Evolutionary conservation across 2,113 vertebrate species (phyloP).

Genomic region (Ginglymostoma cirratum): DNA sequence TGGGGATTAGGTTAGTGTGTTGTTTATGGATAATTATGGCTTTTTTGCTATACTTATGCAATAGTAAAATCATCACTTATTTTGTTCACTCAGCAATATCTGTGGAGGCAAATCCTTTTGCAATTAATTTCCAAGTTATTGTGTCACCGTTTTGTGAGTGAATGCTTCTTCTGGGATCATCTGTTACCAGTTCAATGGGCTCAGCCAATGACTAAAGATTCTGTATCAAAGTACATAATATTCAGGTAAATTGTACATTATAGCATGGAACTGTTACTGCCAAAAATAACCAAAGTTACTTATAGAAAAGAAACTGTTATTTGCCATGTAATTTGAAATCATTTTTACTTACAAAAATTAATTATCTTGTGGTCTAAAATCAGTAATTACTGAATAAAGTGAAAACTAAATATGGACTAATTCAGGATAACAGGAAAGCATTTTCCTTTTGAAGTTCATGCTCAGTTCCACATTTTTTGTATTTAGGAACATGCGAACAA

Average conservation of each 20-base stretch:
- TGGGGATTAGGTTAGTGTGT: background rate
- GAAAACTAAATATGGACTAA: background rate
- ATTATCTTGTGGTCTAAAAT: background rate
- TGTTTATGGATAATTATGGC: too few species aligned
- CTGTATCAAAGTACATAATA: background rate
- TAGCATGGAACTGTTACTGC: background rate
- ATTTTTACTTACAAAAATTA: background rate
- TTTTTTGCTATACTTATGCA: background rate
- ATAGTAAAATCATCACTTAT: background rate
- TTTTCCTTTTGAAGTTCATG: background rate
- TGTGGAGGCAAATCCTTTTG: background rate
- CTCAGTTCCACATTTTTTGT: background rate
- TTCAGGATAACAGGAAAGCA: background rate
- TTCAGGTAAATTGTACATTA: background rate
- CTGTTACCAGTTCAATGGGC: background rate
- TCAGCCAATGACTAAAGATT: background rate
- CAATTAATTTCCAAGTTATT: background rate
- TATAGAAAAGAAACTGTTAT: background rate
- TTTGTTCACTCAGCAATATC: background rate
- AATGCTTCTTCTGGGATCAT: background rate
- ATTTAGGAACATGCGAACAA: background rate
- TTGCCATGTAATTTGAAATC: background rate
- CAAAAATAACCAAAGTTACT: background rate
- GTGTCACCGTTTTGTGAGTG: background rate
- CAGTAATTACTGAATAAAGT: background rate